Percentiles rank a stretch among this genome's conserved stretches.
These are phyloP conservation scores for Cyphomyrus plagiostoma DNA, from an alignment of 2,113 vertebrate genomes.

Conservation along the genomic window DNA sequence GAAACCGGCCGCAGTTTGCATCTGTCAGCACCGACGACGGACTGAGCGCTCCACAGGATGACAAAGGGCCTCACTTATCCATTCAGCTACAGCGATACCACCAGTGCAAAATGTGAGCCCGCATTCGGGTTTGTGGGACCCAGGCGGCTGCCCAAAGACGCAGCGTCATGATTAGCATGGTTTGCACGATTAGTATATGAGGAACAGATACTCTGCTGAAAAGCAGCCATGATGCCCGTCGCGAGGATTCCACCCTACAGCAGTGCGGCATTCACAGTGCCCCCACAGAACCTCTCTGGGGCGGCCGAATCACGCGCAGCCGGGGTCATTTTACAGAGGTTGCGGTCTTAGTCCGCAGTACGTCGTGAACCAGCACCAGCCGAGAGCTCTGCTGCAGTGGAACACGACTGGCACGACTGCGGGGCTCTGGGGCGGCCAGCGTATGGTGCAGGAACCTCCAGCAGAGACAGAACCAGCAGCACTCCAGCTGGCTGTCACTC, in stretches of 20 bases:
- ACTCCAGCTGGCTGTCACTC: background rate
- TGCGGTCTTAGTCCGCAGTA: background rate
- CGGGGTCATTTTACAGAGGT: background rate
- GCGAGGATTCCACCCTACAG: background rate
- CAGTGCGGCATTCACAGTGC: background rate
- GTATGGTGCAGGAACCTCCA: background rate
- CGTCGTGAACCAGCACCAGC: background rate
- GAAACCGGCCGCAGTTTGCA: background rate
- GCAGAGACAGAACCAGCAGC: background rate
- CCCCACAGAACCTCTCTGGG: background rate
- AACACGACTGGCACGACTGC: background rate
- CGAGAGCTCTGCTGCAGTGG: background rate
- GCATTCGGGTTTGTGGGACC: background rate
- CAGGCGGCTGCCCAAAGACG: background rate
- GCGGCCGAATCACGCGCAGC: background rate
- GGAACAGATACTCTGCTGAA: slow-evolving; percentile 8
- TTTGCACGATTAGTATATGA: background rate
- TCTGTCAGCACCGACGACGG: background rate
- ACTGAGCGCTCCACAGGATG: background rate
- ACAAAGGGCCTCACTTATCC: background rate
- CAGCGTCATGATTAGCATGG: background rate
- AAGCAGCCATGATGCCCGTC: background rate
- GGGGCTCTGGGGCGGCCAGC: background rate
- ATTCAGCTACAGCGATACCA: background rate
- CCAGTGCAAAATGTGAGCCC: background rate